These are phyloP conservation scores for Zophobas atratus DNA, from an alignment of 1,140 invertebrate species.

Conservation along the genomic window DNA sequence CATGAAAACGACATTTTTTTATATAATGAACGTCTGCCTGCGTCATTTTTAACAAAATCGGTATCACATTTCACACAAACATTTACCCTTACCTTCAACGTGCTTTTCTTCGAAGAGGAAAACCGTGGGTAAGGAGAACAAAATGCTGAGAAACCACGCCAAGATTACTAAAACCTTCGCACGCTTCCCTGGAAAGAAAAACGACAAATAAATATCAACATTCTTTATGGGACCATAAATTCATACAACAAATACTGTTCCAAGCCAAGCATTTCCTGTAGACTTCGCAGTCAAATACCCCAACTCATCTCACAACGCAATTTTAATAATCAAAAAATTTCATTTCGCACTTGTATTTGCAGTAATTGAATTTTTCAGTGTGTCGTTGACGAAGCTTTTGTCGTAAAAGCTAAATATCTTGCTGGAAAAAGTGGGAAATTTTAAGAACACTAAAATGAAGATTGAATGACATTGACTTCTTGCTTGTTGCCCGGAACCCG, in stretches of 20 bases:
- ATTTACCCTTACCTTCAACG: slow-evolving; percentile 76
- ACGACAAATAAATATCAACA: slow-evolving; percentile 26
- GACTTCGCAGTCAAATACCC: not conserved
- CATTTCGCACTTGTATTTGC: slow-evolving; percentile 41
- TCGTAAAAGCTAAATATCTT: slow-evolving; percentile 43
- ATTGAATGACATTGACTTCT: slow-evolving; percentile 38
- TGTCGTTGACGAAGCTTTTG: slow-evolving; percentile 35
- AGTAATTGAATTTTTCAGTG: slow-evolving; percentile 45
- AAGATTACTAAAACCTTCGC: slow-evolving; percentile 83
- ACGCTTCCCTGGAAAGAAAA: slow-evolving; percentile 81
- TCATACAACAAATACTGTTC: slow-evolving; percentile 3
- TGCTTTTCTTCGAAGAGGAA: slow-evolving; percentile 86
- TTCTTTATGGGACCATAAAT: slow-evolving; percentile 28
- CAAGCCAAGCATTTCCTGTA: not conserved
- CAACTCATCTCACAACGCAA: not conserved
- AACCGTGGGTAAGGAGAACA: slow-evolving; percentile 89
- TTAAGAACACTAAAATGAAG: slow-evolving; percentile 24
- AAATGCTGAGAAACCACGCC: slow-evolving; percentile 87
- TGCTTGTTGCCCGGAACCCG: slow-evolving; percentile 22
- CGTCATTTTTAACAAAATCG: not conserved
- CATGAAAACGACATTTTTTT: not conserved
- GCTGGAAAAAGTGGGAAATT: slow-evolving; percentile 5
- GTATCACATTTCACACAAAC: slow-evolving; percentile 1
- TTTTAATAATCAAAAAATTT: slow-evolving; percentile 46
- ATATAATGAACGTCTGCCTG: not conserved